Evolutionary conservation across 2,797 vertebrate genomes (phyloP), one percentile per base, ranked within the genome.

Genomic region (Valencia hispanica): DNA sequence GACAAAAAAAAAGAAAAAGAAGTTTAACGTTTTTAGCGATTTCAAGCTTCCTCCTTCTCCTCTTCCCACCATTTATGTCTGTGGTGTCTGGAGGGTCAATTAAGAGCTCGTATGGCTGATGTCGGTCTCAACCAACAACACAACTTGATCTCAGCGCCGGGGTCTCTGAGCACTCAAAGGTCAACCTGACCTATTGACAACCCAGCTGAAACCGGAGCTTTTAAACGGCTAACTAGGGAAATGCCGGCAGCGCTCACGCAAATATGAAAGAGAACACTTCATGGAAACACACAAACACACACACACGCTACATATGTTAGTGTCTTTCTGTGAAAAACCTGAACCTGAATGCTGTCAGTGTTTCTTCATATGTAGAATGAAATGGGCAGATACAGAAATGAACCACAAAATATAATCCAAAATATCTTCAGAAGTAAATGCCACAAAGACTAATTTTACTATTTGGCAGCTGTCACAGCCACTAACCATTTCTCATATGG

Each of bases 111-210:
- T 63, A 77, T 75, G 79, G 73, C 5, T n/a, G 75, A 75, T 70
- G 81, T 77, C 55, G n/a, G 77, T 86, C 81, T 91, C 89, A 91
- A 85, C 83, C 82, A 82, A 82, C 82, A 82, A 89, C 85, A 90
- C 82, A 87, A 90, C 81, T 74, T 90, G 86, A 93, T 93, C 87
- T 88, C 79, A 84, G 73, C 43, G 75, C 68, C 3, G 45, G 50
- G 73, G 84, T 84, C 57, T 5, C 80, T 12, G 73, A 87, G 81
- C 79, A 73, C 84, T 84, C 75, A 86, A 83, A 93, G 87, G 86
- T 93, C 89, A 84, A 66, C 77, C 61, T 87, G 88, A 91, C 90
- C 85, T 87, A 92, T 89, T 20, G 79, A 91, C 88, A 78, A 72
- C 78, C 78, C 68, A 18, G 61, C 80, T 89, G 92, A 93, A 94